These are phyloP conservation scores for Saturnia pavonia DNA, from an alignment of 2,888 invertebrate genomes.

Conservation along the genomic window DNA sequence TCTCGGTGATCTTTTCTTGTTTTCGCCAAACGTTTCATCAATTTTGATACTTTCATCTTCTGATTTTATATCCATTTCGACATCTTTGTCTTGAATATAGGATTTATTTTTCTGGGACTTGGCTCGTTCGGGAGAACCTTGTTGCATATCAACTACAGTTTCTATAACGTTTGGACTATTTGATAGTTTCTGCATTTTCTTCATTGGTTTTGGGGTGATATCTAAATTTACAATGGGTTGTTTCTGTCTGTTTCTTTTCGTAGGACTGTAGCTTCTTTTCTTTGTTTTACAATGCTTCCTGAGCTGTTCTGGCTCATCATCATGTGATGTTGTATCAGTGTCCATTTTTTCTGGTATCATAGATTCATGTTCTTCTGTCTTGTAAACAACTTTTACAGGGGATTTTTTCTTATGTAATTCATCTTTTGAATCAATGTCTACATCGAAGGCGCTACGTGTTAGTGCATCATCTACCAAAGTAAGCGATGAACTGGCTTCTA, in stretches of 20 bases:
- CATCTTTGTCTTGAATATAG: not conserved
- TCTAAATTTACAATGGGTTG: conserved; percentile 33
- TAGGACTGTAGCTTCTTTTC: conserved; percentile 55
- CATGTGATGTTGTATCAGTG: conserved; percentile 38
- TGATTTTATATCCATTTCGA: not conserved
- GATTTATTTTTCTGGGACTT: conserved; percentile 28
- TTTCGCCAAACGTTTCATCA: not conserved
- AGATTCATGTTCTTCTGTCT: conserved; percentile 29
- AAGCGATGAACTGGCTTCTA: conserved; percentile 57
- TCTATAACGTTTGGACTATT: conserved; percentile 27
- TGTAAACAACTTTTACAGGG: conserved; percentile 43
- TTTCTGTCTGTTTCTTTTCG: conserved; percentile 27
- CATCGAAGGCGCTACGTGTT: conserved; percentile 29
- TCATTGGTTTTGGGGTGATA: conserved; percentile 58
- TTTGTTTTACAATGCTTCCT: conserved; percentile 36
- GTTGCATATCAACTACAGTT: conserved; percentile 1
- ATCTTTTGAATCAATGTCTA: conserved; percentile 27
- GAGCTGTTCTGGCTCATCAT: conserved; percentile 28
- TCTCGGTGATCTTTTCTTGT: conserved; percentile 27
- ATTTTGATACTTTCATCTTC: conserved; percentile 14
- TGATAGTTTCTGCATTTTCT: conserved; percentile 59
- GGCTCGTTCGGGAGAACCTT: not conserved
- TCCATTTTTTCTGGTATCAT: conserved; percentile 29
- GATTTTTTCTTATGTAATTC: conserved; percentile 25
- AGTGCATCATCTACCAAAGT: conserved; percentile 63